These are phyloP conservation scores for Sinocyclocheilus anophthalmus DNA, from an alignment of 2,113 vertebrate species.

Conservation along the genomic window DNA sequence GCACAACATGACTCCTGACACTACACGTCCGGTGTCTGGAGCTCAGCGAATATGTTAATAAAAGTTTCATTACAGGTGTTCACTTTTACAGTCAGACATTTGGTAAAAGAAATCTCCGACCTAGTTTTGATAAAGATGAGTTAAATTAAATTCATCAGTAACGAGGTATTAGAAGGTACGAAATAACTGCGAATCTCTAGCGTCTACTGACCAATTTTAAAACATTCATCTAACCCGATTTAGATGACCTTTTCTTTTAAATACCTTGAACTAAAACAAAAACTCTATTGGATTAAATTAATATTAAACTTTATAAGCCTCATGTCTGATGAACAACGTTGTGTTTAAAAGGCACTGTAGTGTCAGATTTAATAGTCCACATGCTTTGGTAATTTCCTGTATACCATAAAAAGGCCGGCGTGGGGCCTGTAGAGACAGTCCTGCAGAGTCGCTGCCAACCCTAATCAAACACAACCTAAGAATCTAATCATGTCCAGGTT, in stretches of 20 bases:
- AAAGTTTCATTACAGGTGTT: background rate
- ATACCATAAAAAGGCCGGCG: no score
- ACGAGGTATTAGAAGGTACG: background rate
- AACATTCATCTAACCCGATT: background rate
- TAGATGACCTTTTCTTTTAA: background rate
- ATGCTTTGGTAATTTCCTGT: no score
- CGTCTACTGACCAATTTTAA: no score
- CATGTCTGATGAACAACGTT: background rate
- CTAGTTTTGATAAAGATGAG: background rate
- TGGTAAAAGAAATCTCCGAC: background rate
- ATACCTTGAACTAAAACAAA: background rate
- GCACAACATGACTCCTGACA: no score
- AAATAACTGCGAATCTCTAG: background rate
- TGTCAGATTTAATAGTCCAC: background rate
- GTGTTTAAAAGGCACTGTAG: background rate
- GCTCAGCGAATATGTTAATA: background rate
- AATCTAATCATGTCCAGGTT: background rate
- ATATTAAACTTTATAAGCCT: no score
- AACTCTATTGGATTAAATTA: background rate
- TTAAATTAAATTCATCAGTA: background rate
- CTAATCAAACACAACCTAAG: background rate
- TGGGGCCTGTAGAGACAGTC: no score
- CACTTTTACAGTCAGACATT: background rate
- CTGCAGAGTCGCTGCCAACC: no score
- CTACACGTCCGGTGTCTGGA: background rate